Conservation (phyloP, 2,797 vertebrate species). For the Lutra lutra region DNA sequence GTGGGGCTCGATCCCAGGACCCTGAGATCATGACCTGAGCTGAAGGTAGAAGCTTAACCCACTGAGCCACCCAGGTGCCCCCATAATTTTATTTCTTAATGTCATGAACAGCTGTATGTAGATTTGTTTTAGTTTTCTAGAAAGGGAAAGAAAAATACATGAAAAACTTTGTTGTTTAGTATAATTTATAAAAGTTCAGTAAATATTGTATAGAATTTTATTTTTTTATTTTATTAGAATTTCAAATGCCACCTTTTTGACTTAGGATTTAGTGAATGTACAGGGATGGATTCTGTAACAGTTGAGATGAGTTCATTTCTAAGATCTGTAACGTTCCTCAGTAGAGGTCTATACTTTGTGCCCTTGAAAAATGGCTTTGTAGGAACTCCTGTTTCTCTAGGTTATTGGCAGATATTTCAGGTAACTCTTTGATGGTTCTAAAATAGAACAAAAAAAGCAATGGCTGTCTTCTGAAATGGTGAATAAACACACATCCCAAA, state of each 20-base stretch:
- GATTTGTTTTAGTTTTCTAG: neutral
- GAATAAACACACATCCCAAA: neutral
- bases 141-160: neutral
- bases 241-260: neutral
- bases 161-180: neutral
- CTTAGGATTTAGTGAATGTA: neutral
- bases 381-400: neutral
- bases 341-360: neutral
- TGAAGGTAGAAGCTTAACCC: too few relatives aligned
- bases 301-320: neutral
- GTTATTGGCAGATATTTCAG: neutral
- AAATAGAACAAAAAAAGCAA: neutral
- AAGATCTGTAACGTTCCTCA: neutral
- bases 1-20: too few relatives aligned
- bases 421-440: neutral
- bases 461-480: neutral
- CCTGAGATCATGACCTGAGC: too few relatives aligned
- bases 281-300: neutral
- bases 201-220: neutral
- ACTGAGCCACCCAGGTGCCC: too few relatives aligned
- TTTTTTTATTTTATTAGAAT: neutral
- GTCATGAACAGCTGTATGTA: neutral
- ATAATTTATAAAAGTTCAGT: neutral
- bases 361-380: neutral
- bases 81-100: neutral